Base-by-base conservation (phyloP, 1,140 invertebrate species). In the Gryon sp. region DNA sequence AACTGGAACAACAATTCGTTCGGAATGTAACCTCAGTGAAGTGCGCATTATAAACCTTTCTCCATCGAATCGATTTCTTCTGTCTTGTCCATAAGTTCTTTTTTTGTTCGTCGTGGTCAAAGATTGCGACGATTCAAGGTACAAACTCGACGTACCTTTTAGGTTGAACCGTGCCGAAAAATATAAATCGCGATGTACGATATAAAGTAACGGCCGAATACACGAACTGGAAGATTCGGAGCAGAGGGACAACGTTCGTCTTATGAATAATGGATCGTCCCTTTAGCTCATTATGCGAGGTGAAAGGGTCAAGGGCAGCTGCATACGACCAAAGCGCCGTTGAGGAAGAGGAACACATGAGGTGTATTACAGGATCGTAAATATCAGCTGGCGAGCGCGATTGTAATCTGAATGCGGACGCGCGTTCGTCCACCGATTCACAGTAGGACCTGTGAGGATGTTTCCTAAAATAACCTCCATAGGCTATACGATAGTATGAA, bases 221-320 rank as follows among this genome's bases (percentile, higher is more conserved):
- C 82, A 82, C 77, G 78, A 80, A 68, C 2, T 53, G 69, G 46
- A 80, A 80, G 80, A 84, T 84, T 84, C 78, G 80, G 81, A 84
- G 80, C 81, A 78, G 79, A 80, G 73, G 76, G 83, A 82, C 83
- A 83, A 82, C 78, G 77, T 77, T 81, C 77, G 82, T 83, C 77
- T 82, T 82, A 87, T 87, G 84, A 86, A 87, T 87, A 86, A 85
- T 87, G 83, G 83, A 87, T 84, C 73, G 79, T 45, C 38, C 62
- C 60, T 68, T 60, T 45, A 76, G 81, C 82, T 86, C 81, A 83
- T 86, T 86, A 86, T 85, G 78, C 85, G 80, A 82, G 76, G 82
- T 84, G 78, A 83, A 81, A 79, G 79, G 84, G 85, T 85, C 84
- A 85, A 86, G 83, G 85, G 80, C 84, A 83, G 80, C 81, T 82